Percentiles rank a stretch among this genome's conserved stretches.
phyloP scores from a whole-genome alignment of 1,140 invertebrate genomes.

The Drusus annulatus region DNA sequence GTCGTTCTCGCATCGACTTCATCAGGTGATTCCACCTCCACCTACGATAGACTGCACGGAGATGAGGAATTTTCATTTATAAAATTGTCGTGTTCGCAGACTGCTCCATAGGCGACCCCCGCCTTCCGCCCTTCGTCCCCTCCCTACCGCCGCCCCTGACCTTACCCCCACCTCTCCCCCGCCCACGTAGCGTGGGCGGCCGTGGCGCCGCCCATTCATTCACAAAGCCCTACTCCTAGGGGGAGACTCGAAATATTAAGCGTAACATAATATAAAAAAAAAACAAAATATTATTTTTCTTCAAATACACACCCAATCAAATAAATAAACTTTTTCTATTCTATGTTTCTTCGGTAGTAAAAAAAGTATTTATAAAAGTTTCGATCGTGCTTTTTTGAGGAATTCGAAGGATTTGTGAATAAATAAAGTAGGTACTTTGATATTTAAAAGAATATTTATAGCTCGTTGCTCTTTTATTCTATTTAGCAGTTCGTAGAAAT shows the following conservation, averaged over 20 bases:
- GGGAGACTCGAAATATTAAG: neutral
- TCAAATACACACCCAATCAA: no score
- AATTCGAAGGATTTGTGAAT: neutral
- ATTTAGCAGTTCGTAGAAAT: no score
- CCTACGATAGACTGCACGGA: no score
- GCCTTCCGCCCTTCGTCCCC: neutral
- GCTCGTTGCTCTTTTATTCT: no score
- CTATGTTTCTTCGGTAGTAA: neutral
- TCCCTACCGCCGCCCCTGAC: neutral
- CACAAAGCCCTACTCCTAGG: constrained; percentile 31
- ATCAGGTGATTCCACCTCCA: no score
- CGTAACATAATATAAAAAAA: neutral
- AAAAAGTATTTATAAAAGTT: neutral
- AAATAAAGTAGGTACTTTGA: no score
- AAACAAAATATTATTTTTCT: neutral
- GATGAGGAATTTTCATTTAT: no score
- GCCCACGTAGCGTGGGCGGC: neutral
- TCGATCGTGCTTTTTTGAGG: neutral
- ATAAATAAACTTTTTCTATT: neutral
- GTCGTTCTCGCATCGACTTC: no score
- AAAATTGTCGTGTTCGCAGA: no score
- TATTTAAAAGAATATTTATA: no score
- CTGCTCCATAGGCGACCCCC: no score
- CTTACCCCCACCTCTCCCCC: neutral
- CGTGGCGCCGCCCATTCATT: constrained; percentile 45